These are phyloP conservation scores for Noctua janthina DNA, from an alignment of 2,888 invertebrate genomes.

Conservation along the genomic window DNA sequence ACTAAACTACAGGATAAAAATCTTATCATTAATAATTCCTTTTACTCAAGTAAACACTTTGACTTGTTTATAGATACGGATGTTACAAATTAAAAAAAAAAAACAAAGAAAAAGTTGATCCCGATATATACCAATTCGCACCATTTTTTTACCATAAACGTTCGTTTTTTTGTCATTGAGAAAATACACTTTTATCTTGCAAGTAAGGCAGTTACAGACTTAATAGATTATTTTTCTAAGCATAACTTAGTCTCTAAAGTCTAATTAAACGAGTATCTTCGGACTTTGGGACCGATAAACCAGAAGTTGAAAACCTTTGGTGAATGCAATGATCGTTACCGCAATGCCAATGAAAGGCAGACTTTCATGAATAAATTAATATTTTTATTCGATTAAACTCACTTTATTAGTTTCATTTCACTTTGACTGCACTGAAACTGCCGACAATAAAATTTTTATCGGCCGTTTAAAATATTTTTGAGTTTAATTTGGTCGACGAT, in stretches of 20 bases:
- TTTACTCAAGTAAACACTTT: too few species aligned
- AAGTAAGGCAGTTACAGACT: neutral
- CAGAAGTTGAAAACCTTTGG: constrained; percentile 14
- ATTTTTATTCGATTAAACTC: constrained; percentile 52
- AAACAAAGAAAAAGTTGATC: too few species aligned
- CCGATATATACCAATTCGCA: neutral
- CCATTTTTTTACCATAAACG: neutral
- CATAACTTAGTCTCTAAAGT: neutral
- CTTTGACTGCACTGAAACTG: constrained; percentile 43
- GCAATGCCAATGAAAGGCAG: constrained; percentile 21
- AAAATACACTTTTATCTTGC: neutral
- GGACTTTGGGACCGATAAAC: neutral
- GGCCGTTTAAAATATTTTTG: constrained; percentile 54
- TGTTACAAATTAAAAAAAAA: too few species aligned
- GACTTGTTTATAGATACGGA: too few species aligned
- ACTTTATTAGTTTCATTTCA: constrained; percentile 54
- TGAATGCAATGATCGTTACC: constrained; percentile 22
- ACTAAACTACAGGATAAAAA: too few species aligned
- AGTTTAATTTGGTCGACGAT: constrained; percentile 38
- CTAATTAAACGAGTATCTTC: neutral
- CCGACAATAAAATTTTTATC: constrained; percentile 52
- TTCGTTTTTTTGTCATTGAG: neutral
- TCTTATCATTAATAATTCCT: too few species aligned
- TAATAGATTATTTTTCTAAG: neutral
- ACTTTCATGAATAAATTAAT: constrained; percentile 58